phyloP scores from a whole-genome alignment of 2,113 vertebrate genomes.

The Elephas maximus region DNA sequence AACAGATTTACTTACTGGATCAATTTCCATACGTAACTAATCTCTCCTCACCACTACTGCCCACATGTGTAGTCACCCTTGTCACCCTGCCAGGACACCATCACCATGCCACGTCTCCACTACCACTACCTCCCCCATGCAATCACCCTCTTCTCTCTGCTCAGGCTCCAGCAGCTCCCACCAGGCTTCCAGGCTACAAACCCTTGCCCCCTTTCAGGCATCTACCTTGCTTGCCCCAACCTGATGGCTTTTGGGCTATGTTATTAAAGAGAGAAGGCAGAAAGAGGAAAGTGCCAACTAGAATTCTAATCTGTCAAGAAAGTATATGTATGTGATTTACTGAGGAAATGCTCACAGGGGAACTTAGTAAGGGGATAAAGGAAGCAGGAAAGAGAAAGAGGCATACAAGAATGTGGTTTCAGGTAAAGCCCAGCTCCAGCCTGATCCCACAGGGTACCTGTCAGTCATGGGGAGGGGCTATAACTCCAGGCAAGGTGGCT shows the following conservation, averaged over 20 bases:
- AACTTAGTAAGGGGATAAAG: background rate
- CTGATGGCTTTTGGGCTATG: background rate
- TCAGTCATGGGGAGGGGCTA: accelerated
- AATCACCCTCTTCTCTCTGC: background rate
- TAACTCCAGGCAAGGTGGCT: background rate
- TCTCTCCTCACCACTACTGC: background rate
- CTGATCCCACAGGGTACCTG: background rate
- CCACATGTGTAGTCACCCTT: accelerated
- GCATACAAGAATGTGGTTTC: background rate
- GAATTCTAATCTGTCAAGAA: background rate
- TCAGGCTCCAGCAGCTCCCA: background rate
- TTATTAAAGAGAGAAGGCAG: background rate
- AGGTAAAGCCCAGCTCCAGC: background rate
- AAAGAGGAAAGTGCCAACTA: background rate
- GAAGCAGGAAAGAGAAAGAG: background rate
- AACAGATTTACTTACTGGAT: too few species aligned
- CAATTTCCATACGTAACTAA: accelerated
- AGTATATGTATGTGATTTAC: accelerated
- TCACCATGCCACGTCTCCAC: background rate
- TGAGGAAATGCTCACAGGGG: background rate
- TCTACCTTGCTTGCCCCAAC: background rate
- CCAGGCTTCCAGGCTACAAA: too few species aligned
- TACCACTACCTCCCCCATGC: accelerated
- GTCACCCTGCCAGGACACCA: background rate
- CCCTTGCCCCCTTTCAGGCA: background rate